Conservation (phyloP, 2,888 invertebrate genomes). For the Nineta flava region DNA sequence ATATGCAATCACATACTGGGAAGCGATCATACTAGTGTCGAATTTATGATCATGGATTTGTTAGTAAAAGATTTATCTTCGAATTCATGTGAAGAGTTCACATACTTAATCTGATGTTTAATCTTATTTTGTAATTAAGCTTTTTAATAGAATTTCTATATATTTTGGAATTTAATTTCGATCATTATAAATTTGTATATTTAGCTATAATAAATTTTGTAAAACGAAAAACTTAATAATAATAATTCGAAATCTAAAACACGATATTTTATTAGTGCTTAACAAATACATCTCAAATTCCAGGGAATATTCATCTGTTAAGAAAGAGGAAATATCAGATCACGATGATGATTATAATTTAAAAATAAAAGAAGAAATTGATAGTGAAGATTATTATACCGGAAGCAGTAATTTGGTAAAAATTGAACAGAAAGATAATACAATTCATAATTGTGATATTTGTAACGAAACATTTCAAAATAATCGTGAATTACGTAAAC, state of each 20-base stretch:
- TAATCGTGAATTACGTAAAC: constrained; percentile 9
- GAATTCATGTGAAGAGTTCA: constrained; percentile 9
- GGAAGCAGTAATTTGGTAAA: constrained; percentile 6
- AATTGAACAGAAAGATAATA: not conserved
- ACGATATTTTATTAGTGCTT: not conserved
- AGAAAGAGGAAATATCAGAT: not conserved
- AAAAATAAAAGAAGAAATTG: constrained; percentile 1
- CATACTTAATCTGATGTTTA: not conserved
- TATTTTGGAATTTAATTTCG: no score
- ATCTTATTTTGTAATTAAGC: not conserved
- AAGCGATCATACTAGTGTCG: constrained; percentile 33
- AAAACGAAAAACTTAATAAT: not conserved
- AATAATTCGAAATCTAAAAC: not conserved
- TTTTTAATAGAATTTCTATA: no score
- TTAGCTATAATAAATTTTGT: no score
- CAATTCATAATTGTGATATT: constrained; percentile 7
- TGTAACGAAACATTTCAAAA: constrained; percentile 12
- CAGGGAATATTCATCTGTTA: constrained; percentile 1
- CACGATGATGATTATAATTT: not conserved
- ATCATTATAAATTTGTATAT: no score
- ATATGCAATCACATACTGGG: constrained; percentile 17
- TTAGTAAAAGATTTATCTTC: constrained; percentile 15
- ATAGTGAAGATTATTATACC: constrained; percentile 4
- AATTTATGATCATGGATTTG: constrained; percentile 27
- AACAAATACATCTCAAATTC: constrained; percentile 4